Evolutionary conservation across 2,113 vertebrate species (phyloP), one percentile per base, ranked within the genome.

Genomic region (Perca flavescens): DNA sequence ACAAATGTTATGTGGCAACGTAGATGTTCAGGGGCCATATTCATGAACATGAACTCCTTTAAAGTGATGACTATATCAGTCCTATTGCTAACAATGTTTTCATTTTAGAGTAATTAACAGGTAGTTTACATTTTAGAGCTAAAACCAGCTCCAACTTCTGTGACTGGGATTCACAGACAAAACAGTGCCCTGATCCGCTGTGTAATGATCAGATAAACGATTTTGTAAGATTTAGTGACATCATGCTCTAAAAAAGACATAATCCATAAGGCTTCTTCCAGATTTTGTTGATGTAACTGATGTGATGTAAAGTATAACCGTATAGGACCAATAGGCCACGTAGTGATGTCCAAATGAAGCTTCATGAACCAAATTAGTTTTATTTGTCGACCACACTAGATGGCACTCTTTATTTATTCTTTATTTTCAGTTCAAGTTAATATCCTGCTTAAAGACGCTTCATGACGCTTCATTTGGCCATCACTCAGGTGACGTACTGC

Each of bases 1-100:
- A 82, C 54, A 75, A 86, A 82, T 72, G 63, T 83, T 63, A 57
- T 13, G 21, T 62, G 47, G 60, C 65, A 75, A 47, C 64, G 49
- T 58, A 21, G 50, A 82, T 43, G 63, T 80, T 75, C 31, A 16
- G 50, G 40, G 43, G 50, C 52, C n/a, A 40, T 1, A 10, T 22
- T 54, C 6, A 34, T 40, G 28, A 62, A 22, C 13, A 15, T 7
- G 40, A 69, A 58, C 21, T n/a, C 25, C 58, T 43, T 47, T 34
- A 52, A 56, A 64, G 28, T 73, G 58, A 83, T 74, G 28, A 60
- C 3, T 13, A 11, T 25, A 64, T 79, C 83, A 66, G 28, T 79
- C 63, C 50, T 34, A 8, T 40, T 82, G 65, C 65, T 43, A 19
- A 49, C 21, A 60, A 65, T n/a, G 31, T 52, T 74, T 63, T 62